Conservation (phyloP, 1,140 invertebrate genomes). For the Hermetia illucens region DNA sequence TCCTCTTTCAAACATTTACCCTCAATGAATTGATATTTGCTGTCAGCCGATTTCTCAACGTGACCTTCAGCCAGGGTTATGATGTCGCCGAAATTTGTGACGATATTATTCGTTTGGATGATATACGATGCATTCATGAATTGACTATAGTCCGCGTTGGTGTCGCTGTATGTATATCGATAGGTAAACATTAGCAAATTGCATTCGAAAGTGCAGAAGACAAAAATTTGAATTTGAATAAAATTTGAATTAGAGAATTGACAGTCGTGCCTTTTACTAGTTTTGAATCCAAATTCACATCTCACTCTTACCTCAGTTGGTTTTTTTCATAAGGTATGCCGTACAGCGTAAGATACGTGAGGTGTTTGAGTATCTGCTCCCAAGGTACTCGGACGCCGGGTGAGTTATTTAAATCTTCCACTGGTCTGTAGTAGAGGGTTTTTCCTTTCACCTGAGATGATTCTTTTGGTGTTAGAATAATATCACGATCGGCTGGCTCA, state of each 20-base stretch:
- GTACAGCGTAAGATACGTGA: constrained; percentile 41
- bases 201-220: too few species aligned
- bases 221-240: too few species aligned
- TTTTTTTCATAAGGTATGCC: too few species aligned
- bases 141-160: constrained; percentile 21
- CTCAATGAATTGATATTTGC: constrained; percentile 41
- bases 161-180: too few species aligned
- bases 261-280: too few species aligned
- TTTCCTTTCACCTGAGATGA: constrained; percentile 17
- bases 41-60: constrained; percentile 31
- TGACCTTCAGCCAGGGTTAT: constrained; percentile 42
- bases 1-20: constrained; percentile 9
- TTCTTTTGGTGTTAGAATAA: constrained; percentile 22
- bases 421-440: constrained; percentile 17
- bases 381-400: constrained; percentile 22
- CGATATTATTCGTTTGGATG: constrained; percentile 22
- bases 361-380: constrained; percentile 41
- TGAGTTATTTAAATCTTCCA: background rate
- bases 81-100: constrained; percentile 40
- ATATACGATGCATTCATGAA: constrained; percentile 35
- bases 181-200: too few species aligned
- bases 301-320: too few species aligned
- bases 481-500: constrained; percentile 19
- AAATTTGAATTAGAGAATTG: too few species aligned
- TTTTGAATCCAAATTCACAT: too few species aligned